Base-by-base conservation (phyloP, 2,113 vertebrate genomes). In the Thalassoma bifasciatum region DNA sequence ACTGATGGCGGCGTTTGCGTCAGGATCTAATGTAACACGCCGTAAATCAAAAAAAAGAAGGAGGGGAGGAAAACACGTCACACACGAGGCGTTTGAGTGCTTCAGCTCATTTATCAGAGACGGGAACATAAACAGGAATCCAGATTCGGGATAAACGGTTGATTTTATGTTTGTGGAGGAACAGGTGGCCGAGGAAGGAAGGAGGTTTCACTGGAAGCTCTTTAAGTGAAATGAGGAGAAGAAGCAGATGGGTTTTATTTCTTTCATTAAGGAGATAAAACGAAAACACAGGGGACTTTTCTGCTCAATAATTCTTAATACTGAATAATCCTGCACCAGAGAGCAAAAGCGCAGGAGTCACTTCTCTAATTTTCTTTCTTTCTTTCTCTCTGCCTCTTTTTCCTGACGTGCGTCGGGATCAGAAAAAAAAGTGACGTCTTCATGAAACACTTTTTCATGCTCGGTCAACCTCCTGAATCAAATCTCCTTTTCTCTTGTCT, bases 161-260 rank as follows among this genome's bases (percentile, higher is more conserved):
- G 30, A 10, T 77, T 57, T 70, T 6, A 34, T 64, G 30, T 70
- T 59, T 40, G 13, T 80, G 44, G 47, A 9, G 46, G 22, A 74
- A 77, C 72, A 77, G 77, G 75, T 85, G 77, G 77, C 17, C 0
- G 5, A 19, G 13, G 69, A 69, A 81, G 65, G 11, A 76, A 67
- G 47, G 72, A 60, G 61, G 37, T 56, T 68, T 79, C 21, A 73
- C 42, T 38, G 11, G 19, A 70, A 72, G 40, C 61, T 21, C 40
- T 72, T 57, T 14, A n/a, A 40, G 53, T 75, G 56, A 63, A 82
- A 74, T 50, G 17, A 81, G 59, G 44, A 0, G 49, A 58, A 75
- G 46, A 10, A 73, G 69, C 74, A 83, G 74, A 81, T 69, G 54
- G 74, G 11, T 22, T 58, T 52, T 58, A 23, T 26, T 61, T 26